These are phyloP conservation scores for Linepithema humile DNA, from an alignment of 1,140 invertebrate species.

Conservation along the genomic window DNA sequence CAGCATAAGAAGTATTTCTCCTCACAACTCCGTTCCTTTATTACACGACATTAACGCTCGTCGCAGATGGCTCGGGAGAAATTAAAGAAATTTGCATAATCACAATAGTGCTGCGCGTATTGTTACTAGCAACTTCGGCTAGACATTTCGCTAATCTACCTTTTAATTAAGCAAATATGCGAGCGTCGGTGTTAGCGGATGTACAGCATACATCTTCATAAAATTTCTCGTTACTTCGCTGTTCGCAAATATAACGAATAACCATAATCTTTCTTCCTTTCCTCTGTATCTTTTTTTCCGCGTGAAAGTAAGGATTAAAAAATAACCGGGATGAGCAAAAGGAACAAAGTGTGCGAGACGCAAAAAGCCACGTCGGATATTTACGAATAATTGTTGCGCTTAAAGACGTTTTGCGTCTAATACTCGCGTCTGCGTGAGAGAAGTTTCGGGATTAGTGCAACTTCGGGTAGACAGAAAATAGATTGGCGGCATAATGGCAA, in stretches of 20 bases:
- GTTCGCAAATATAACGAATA: not conserved
- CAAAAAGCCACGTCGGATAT: not conserved
- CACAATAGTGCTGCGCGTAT: conserved; percentile 30
- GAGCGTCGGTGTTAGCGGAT: conserved; percentile 18
- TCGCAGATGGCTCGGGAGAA: conserved; percentile 42
- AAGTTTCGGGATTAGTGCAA: conserved; percentile 34
- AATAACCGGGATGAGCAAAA: not conserved
- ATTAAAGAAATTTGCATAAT: conserved; percentile 58
- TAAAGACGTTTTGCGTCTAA: not conserved
- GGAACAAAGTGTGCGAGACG: not conserved
- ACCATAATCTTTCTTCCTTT: not conserved
- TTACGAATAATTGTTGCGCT: conserved; percentile 5
- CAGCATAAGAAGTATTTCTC: not conserved
- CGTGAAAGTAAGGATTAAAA: not conserved
- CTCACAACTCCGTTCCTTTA: conserved; percentile 15
- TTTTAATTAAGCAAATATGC: conserved; percentile 56
- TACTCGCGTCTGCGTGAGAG: not conserved
- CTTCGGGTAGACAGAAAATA: conserved; percentile 23
- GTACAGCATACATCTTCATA: not conserved
- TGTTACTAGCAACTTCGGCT: conserved; percentile 33
- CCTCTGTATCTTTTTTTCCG: not conserved
- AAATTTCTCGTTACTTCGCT: not conserved
- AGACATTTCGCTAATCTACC: conserved; percentile 42
- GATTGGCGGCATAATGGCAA: conserved; percentile 37
- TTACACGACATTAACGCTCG: conserved; percentile 45